Base-by-base conservation (phyloP, 2,888 invertebrate species). In the Perithous albicinctus region DNA sequence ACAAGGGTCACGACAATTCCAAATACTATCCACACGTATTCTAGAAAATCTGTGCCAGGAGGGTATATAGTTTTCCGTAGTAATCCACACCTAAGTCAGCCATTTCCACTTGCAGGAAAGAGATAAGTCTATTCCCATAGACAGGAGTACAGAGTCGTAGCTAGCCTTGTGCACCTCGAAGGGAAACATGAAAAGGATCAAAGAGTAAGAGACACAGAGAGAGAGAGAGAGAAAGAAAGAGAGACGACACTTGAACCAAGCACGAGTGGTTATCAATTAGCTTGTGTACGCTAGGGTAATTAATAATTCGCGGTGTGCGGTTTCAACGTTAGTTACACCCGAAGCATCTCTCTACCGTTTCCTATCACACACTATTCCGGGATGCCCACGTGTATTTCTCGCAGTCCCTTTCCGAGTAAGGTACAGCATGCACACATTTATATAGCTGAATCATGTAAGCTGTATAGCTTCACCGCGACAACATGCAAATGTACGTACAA, bases 181-280 rank as follows among this genome's bases (percentile, higher is more conserved):
- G 51, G 51, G 10, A 20, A n/a, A 23, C 12, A 23, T 10, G 1
- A 10, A 48, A n/a, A 12, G 12, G 3, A 3, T 3, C 3, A 2
- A 1, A 3, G 41, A 41, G 41, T 1, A 3, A 12, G 12, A 12
- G 41, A 48, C 20, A 1, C 1, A 10, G 5, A 5, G 10, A 18
- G 46, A 46, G 46, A 48, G 46, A 48, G 8, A 20, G 18, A 48
- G 46, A 48, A 8, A 23, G 48, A 51, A 23, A 23, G 8, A 10
- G 51, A 41, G 12, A 3, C 10, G 51, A 51, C n/a, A n/a, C n/a
- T n/a, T n/a, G n/a, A n/a, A 23, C 10, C 4, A 0, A 0, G 32
- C 35, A 10, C 59, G 59, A 59, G 18, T 61, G 66, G 72, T 80
- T 84, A 85, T 86, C 81, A 87, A 87, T 87, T 87, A 87, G 85